These are phyloP conservation scores for Ametastegia equiseti DNA, from an alignment of 2,888 invertebrate species.

Conservation along the genomic window DNA sequence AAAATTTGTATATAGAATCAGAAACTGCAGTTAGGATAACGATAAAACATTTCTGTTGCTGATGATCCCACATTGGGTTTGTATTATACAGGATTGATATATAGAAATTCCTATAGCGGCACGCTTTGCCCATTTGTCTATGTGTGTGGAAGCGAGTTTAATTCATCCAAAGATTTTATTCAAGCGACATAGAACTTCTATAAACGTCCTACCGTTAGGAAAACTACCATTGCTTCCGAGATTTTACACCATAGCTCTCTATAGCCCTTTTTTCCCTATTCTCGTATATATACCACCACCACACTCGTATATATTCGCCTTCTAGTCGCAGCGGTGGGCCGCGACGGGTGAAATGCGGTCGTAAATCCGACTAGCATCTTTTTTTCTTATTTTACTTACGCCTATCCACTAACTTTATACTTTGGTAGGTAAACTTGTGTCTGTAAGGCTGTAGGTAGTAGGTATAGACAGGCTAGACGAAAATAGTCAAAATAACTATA, in stretches of 20 bases:
- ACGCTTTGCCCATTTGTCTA: slow-evolving; percentile 44
- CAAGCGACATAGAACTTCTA: slow-evolving; percentile 37
- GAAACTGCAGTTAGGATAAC: neutral
- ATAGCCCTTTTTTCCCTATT: neutral
- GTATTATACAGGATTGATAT: neutral
- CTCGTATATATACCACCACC: no score
- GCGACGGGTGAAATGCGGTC: slow-evolving; percentile 49
- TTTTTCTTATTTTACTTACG: neutral
- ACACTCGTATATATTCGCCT: neutral
- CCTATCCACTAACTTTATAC: neutral
- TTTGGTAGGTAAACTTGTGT: no score
- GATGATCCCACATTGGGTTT: neutral
- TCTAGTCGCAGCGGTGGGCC: slow-evolving; percentile 33
- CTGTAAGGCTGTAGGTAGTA: no score
- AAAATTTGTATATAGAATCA: no score
- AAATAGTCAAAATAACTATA: neutral
- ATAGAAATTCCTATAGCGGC: slow-evolving; percentile 8
- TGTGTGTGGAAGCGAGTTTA: neutral
- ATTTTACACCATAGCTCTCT: slow-evolving; percentile 26
- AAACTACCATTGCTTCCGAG: slow-evolving; percentile 42
- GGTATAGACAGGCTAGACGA: no score
- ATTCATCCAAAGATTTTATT: slow-evolving; percentile 48
- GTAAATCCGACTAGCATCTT: slow-evolving; percentile 15
- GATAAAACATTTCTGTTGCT: neutral
- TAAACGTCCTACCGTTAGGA: slow-evolving; percentile 44